Conservation (phyloP, 2,888 invertebrate species). For the Leptothorax acervorum region DNA sequence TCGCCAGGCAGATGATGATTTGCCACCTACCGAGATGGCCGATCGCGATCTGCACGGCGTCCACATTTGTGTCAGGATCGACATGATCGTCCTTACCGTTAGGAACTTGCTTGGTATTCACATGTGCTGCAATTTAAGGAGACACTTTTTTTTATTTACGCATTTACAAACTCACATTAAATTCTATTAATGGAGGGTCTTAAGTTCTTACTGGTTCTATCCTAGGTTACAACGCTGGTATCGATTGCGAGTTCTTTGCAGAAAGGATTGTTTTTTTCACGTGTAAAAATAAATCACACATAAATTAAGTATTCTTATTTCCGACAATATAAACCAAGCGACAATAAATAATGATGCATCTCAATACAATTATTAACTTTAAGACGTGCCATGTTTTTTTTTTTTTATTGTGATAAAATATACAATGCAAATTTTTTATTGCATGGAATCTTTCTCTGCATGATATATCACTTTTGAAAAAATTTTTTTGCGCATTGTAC, state of each 20-base stretch:
- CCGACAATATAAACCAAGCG: not conserved
- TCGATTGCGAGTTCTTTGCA: not conserved
- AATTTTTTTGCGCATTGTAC: not conserved
- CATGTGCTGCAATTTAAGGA: constrained; percentile 72
- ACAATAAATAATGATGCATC: not conserved
- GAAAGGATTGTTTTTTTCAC: not conserved
- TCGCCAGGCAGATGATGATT: constrained; percentile 89
- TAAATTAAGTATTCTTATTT: not conserved
- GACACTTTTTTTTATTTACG: not conserved
- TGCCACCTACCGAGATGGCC: constrained; percentile 92
- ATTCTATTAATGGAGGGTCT: not conserved
- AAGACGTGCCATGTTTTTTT: not conserved
- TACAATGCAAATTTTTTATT: not conserved
- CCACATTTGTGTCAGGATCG: constrained; percentile 83
- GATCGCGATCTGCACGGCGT: constrained; percentile 90
- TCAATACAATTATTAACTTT: not conserved
- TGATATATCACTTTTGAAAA: not conserved
- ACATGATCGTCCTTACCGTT: constrained; percentile 75
- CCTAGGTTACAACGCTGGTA: not conserved
- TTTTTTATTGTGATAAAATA: not conserved
- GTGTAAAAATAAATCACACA: not conserved
- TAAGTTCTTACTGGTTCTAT: not conserved
- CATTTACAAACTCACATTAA: not conserved
- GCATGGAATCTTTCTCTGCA: not conserved
- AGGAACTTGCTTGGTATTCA: constrained; percentile 77